phyloP scores from a whole-genome alignment of 2,113 vertebrate genomes.

The Leptodactylus fuscus region DNA sequence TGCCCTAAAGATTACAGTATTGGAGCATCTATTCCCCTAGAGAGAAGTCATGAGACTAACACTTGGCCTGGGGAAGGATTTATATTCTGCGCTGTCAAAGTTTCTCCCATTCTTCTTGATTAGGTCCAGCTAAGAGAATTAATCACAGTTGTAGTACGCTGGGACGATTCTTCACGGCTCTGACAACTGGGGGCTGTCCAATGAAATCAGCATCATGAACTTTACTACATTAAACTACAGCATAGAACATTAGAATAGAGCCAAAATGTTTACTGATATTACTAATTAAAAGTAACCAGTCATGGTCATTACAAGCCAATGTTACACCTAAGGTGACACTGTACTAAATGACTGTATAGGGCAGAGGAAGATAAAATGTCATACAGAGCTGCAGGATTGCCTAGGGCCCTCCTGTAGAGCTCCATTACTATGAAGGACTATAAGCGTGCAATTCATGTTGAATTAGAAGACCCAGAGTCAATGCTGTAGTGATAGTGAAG shows the following conservation, averaged over 20 bases:
- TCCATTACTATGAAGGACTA: background rate
- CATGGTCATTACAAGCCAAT: too few relatives aligned
- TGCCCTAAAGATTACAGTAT: conserved; percentile 9
- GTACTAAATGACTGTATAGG: too few relatives aligned
- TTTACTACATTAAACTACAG: background rate
- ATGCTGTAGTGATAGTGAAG: background rate
- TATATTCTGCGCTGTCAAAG: conserved; percentile 16
- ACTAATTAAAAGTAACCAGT: background rate
- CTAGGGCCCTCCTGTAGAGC: background rate
- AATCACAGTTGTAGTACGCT: conserved; percentile 11
- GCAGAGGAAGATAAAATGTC: too few relatives aligned
- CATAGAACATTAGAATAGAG: background rate
- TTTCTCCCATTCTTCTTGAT: conserved; percentile 12
- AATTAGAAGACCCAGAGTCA: background rate
- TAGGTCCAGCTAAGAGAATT: background rate
- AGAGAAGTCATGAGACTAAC: conserved; percentile 7
- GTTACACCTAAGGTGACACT: too few relatives aligned
- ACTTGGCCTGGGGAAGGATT: conserved; percentile 8
- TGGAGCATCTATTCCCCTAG: background rate
- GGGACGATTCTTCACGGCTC: background rate
- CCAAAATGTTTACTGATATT: background rate
- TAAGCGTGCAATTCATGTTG: background rate
- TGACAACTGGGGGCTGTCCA: background rate
- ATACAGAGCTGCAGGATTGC: too few relatives aligned
- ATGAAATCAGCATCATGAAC: background rate